Evolutionary conservation across 2,113 vertebrate genomes (phyloP).

Genomic region (Aegithalos caudatus): DNA sequence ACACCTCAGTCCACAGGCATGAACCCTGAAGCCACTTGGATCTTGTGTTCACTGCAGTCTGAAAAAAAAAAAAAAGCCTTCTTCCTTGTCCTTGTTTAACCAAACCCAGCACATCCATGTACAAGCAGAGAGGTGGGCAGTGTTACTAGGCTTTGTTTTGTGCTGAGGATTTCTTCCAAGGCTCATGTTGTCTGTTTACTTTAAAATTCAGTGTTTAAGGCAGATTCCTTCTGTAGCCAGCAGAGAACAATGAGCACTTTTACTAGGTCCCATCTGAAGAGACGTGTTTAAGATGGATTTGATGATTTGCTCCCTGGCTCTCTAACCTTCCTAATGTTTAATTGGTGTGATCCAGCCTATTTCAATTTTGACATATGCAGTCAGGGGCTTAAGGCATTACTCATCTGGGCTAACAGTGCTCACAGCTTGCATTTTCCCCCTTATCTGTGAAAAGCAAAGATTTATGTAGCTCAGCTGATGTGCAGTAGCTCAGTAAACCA

Average conservation of each 20-base stretch:
- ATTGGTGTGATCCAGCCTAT: neutral
- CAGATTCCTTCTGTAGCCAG: neutral
- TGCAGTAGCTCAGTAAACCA: neutral
- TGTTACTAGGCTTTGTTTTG: neutral
- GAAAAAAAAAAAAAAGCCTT: neutral
- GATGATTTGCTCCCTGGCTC: neutral
- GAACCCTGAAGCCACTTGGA: neutral
- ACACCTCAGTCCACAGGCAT: neutral
- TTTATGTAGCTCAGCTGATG: neutral
- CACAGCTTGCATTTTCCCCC: neutral
- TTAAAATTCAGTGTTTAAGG: neutral
- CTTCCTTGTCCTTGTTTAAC: neutral
- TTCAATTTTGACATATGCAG: neutral
- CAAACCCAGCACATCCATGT: neutral
- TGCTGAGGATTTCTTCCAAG: neutral
- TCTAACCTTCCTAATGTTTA: neutral
- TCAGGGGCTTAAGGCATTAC: neutral
- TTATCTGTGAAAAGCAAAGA: neutral
- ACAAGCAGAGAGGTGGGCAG: neutral
- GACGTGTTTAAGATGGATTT: neutral
- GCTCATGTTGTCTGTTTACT: neutral
- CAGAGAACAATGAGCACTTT: neutral
- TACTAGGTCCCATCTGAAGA: neutral
- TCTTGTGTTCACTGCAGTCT: neutral
- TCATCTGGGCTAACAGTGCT: neutral